These are phyloP conservation scores for Polyommatus icarus DNA, from an alignment of 2,888 invertebrate species.

Conservation along the genomic window DNA sequence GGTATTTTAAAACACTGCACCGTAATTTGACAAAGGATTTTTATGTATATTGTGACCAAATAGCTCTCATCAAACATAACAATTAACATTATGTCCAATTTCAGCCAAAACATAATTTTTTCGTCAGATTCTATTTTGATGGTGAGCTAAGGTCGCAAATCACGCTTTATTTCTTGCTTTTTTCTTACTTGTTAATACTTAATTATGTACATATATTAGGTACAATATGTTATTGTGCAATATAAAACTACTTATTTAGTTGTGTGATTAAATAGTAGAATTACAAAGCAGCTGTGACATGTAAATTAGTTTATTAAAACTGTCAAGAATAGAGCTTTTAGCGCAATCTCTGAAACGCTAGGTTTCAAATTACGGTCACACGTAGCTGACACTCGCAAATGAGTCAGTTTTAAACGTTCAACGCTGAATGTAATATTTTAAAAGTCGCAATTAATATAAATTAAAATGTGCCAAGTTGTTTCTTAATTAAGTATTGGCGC, in stretches of 20 bases:
- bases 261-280: neutral
- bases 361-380: constrained; percentile 12
- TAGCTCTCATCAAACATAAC: too few species aligned
- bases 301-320: constrained; percentile 9
- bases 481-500: constrained; percentile 19
- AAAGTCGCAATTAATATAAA: constrained; percentile 18
- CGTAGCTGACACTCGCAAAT: constrained; percentile 8
- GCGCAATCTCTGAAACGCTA: constrained; percentile 1
- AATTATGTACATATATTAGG: too few species aligned
- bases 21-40: too few species aligned
- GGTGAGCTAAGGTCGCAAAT: too few species aligned
- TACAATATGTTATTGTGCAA: neutral
- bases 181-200: too few species aligned
- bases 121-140: too few species aligned
- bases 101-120: too few species aligned
- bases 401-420: neutral
- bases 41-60: too few species aligned
- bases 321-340: neutral
- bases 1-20: too few species aligned
- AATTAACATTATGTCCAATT: too few species aligned
- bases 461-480: constrained; percentile 21
- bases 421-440: neutral
- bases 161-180: too few species aligned
- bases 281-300: neutral
- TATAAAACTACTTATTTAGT: neutral